Percentiles rank a stretch among this genome's conserved stretches.
These are phyloP conservation scores for Rhopalosiphum padi DNA, from an alignment of 1,140 invertebrate species.

Conservation along the genomic window DNA sequence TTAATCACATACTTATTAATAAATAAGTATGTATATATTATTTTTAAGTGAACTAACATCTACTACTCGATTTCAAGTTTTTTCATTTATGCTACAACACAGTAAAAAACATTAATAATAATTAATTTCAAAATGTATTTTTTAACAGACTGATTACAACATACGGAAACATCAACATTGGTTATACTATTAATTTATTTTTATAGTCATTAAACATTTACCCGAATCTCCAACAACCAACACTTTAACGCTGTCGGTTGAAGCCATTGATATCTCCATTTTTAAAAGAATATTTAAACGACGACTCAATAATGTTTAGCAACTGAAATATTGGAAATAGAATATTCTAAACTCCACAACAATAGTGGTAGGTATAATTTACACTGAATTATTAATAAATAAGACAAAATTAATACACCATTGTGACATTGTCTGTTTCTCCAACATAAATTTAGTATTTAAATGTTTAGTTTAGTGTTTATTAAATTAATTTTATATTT, in stretches of 20 bases:
- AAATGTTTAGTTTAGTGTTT: too few species aligned
- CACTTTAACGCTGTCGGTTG: conserved; percentile 87
- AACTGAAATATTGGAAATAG: background rate
- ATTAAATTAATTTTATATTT: too few species aligned
- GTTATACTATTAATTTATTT: background rate
- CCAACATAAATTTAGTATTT: too few species aligned
- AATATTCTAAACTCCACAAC: too few species aligned
- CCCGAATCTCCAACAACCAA: conserved; percentile 93
- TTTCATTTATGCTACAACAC: background rate
- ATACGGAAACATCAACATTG: background rate
- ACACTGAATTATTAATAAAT: too few species aligned
- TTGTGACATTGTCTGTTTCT: too few species aligned
- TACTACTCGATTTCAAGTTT: background rate
- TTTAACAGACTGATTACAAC: background rate
- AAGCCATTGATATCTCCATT: conserved; percentile 68
- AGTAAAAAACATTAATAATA: background rate
- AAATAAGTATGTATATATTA: background rate
- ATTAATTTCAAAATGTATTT: background rate
- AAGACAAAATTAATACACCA: too few species aligned
- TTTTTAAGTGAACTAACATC: background rate
- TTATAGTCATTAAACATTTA: conserved; percentile 63
- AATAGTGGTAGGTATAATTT: too few species aligned
- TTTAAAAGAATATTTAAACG: background rate
- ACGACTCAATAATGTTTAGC: background rate
- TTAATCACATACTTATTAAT: background rate